Conservation (phyloP, 2,797 vertebrate genomes). For the Scomberomorus guttatus region DNA sequence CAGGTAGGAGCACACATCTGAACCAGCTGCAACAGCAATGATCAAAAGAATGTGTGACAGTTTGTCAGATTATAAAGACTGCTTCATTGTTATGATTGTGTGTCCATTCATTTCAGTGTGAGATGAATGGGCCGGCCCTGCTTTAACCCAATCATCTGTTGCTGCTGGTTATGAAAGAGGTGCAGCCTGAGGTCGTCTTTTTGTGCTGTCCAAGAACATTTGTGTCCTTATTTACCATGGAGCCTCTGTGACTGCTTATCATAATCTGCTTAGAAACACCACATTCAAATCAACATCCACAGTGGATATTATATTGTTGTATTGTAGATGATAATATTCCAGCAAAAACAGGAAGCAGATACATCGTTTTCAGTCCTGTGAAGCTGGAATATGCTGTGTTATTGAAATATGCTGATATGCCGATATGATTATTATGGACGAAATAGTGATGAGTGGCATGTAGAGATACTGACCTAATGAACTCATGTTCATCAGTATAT, state of each 20-base stretch:
- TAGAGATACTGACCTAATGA: no score
- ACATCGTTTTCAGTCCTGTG: not conserved
- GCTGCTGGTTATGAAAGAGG: slow-evolving; percentile 19
- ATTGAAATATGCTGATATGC: no score
- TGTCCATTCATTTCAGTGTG: not conserved
- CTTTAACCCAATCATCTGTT: slow-evolving; percentile 22
- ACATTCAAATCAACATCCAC: slow-evolving; percentile 15
- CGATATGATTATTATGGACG: no score
- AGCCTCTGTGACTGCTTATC: slow-evolving; percentile 9
- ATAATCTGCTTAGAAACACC: slow-evolving; percentile 44
- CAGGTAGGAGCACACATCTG: not conserved
- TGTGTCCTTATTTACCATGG: slow-evolving; percentile 27
- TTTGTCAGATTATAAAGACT: not conserved
- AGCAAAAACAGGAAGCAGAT: not conserved
- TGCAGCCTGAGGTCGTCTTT: slow-evolving; percentile 4
- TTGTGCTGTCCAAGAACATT: slow-evolving; percentile 12
- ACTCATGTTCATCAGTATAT: no score
- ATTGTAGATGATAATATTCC: not conserved
- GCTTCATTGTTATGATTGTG: not conserved
- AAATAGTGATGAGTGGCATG: no score
- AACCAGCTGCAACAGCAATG: not conserved
- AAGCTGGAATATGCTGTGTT: not conserved
- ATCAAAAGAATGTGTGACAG: not conserved
- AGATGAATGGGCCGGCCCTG: not conserved
- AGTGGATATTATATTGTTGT: slow-evolving; percentile 9